Conservation (phyloP, 2,797 vertebrate genomes). For the Eulemur mongoz region DNA sequence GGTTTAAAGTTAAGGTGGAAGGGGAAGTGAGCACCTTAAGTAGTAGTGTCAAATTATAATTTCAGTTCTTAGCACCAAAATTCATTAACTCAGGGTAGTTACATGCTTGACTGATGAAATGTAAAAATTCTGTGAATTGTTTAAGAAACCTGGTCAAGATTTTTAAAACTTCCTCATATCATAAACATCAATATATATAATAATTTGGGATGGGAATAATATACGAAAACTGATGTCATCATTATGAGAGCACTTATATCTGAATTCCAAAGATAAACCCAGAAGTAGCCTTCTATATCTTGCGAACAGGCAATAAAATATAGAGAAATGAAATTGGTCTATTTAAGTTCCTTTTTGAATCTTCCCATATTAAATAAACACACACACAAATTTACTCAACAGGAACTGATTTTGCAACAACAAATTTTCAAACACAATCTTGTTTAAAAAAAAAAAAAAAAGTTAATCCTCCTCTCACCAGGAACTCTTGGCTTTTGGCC, state of each 20-base stretch:
- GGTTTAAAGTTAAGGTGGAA: not conserved
- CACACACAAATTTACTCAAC: constrained; percentile 3
- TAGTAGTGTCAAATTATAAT: constrained; percentile 17
- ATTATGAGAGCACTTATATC: not conserved
- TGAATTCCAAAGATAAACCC: constrained; percentile 43
- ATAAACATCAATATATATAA: not conserved
- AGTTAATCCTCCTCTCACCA: constrained; percentile 38
- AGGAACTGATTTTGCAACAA: constrained; percentile 40
- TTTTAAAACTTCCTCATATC: not conserved
- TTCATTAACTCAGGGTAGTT: constrained; percentile 16
- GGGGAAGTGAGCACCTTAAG: not conserved
- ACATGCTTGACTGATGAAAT: constrained; percentile 18
- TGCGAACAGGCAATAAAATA: not conserved
- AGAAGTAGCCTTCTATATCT: not conserved
- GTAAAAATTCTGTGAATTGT: constrained; percentile 6
- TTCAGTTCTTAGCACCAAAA: constrained; percentile 17
- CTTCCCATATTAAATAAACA: not conserved
- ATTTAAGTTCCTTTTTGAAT: constrained; percentile 48
- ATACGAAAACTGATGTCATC: constrained; percentile 5
- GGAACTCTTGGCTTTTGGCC: constrained; percentile 68
- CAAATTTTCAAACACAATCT: constrained; percentile 46
- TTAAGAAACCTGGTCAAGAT: constrained; percentile 35
- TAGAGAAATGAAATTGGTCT: constrained; percentile 36
- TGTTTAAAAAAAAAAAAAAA: constrained; percentile 24
- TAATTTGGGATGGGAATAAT: constrained; percentile 12